A percentile compares a stretch with the other conserved stretches of the same genome.
Evolutionary conservation across 2,797 vertebrate genomes (phyloP).

Genomic region (Hypotaenidia okinawae): DNA sequence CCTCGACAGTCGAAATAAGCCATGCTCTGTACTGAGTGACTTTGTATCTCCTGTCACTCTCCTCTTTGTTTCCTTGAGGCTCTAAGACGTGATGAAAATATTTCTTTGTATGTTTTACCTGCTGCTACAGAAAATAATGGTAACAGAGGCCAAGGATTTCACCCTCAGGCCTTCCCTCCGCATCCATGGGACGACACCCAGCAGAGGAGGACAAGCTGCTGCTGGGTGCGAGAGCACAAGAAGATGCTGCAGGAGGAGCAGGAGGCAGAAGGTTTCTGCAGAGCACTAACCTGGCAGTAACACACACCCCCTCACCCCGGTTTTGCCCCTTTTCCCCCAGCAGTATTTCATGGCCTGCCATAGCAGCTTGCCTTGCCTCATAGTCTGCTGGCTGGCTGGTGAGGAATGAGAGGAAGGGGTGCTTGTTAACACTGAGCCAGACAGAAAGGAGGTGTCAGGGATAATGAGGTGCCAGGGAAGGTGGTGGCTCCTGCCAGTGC

Average conservation of each 20-base stretch:
- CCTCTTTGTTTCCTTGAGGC: background rate
- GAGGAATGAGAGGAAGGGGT: background rate
- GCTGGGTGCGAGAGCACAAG: background rate
- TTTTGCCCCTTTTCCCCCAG: background rate
- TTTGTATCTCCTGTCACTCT: background rate
- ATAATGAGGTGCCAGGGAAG: background rate
- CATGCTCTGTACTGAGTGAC: background rate
- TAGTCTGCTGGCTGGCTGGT: background rate
- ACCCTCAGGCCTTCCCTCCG: background rate
- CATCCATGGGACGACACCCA: fast-evolving
- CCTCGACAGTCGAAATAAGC: background rate
- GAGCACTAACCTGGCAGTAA: background rate
- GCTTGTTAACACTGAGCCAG: background rate
- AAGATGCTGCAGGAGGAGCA: background rate
- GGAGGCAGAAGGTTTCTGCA: background rate
- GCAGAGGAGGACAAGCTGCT: background rate
- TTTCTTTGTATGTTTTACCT: background rate
- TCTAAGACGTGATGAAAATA: background rate
- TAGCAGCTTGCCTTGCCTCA: background rate
- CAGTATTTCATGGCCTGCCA: background rate
- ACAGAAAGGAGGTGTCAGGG: background rate
- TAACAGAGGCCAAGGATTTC: background rate
- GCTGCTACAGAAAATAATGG: background rate
- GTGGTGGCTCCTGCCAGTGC: background rate
- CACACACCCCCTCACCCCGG: fast-evolving